Percentiles rank a stretch among this genome's conserved stretches.
Evolutionary conservation across 2,888 invertebrate species (phyloP).

Genomic region (Podabrus alpinus): DNA sequence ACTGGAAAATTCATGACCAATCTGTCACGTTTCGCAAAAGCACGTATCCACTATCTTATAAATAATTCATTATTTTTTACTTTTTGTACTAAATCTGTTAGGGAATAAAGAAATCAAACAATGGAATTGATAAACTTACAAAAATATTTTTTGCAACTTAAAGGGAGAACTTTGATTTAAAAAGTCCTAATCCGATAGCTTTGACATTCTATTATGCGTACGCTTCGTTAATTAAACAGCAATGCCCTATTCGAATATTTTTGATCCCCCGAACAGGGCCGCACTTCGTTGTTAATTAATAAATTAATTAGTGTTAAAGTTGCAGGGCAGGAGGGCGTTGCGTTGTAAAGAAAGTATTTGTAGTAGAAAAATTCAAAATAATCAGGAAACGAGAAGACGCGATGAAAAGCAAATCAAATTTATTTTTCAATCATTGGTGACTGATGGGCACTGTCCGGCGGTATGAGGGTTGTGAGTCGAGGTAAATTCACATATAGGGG

Average conservation of each 20-base stretch:
- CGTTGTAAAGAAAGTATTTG: not conserved
- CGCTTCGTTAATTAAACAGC: not conserved
- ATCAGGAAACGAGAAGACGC: constrained; percentile 42
- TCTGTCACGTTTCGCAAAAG: constrained; percentile 36
- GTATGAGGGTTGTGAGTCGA: constrained; percentile 40
- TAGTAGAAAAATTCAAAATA: constrained; percentile 23
- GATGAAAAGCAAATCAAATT: constrained; percentile 56
- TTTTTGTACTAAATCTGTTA: not conserved
- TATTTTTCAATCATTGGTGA: constrained; percentile 59
- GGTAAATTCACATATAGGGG: constrained; percentile 39
- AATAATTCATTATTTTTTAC: not conserved
- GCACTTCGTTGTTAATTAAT: not conserved
- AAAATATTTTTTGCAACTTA: not conserved
- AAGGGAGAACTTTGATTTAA: not conserved
- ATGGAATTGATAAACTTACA: not conserved
- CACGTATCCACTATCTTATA: not conserved
- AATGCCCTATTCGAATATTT: not conserved
- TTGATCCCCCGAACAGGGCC: not conserved
- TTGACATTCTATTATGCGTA: not conserved
- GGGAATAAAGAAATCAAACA: not conserved
- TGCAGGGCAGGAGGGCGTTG: not conserved
- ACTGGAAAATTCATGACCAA: constrained; percentile 42
- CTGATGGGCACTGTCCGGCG: constrained; percentile 55
- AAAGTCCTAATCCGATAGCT: not conserved
- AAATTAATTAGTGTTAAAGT: not conserved